Base-by-base conservation (phyloP, 1,140 invertebrate species). In the Lutraria rhynchaena region DNA sequence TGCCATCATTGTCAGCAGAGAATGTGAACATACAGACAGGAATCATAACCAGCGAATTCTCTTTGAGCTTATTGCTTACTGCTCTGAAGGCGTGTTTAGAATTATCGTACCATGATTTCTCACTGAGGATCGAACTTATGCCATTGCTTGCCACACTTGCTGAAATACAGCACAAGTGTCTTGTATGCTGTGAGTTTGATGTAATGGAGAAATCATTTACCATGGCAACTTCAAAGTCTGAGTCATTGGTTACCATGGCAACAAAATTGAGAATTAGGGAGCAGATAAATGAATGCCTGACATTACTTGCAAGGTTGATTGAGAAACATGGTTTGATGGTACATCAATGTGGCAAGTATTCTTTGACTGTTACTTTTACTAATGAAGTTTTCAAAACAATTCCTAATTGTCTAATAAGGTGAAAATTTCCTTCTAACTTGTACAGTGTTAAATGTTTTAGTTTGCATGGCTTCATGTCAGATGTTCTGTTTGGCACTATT, bases 71-170 rank as follows among this genome's bases (percentile, higher is more conserved):
- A n/a, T 37, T 76, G 24, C 29, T 76, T 15, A 17, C 51, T 24
- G 19, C 44, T 24, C 31, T 76, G 29, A 27, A 76, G 24, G 37
- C 57, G 2, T 31, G 41, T 19, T 61, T 41, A 41, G 15, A 5
- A 7, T 7, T 15, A 5, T 7, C 5, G 5, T 15, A 41, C 5
- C 37, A 15, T 7, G 37, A 41, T 41, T 5, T 41, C 15, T 7
- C 37, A 15, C 15, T 41, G 5, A 41, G 15, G 17, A 41, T 63
- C 35, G 58, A 76, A 49, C 73, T 58, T 60, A 49, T 76, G 17
- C 37, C 60, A 61, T 76, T 76, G 57, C 35, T 76, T 27, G 33
- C 63, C 19, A 33, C 44, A 35, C 46, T 76, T 17, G 37, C n/a
- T n/a, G 57, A 63, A 35, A 35, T 61, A 3, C n/a, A 37, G 22